Evolutionary conservation across 2,888 invertebrate species (phyloP), one percentile per base, ranked within the genome.

Genomic region (Ichneumoninae sp.): DNA sequence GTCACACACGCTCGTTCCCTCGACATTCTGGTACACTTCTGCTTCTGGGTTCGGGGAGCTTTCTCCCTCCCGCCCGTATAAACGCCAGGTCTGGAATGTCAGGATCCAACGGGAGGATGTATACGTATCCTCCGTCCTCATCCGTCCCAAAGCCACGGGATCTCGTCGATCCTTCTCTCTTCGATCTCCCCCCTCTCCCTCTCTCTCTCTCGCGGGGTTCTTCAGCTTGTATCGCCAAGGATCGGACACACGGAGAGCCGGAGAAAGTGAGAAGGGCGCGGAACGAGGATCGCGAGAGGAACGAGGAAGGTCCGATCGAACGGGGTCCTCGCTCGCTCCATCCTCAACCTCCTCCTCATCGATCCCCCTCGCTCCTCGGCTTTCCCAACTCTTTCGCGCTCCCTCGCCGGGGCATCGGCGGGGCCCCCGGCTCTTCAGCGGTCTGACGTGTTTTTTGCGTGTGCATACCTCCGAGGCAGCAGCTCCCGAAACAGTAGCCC

Each of bases 401-500:
- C 84, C 81, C 83, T 85, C 85, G 57, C 86, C 54, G 81, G 44
- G 83, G 82, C 79, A 83, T 74, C 73, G 65, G 47, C 65, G 79
- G 80, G 74, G 79, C 79, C 84, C 85, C 89, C 89, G 91, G 91
- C 90, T 91, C 92, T 91, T 91, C 92, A 91, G 93, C 92, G 91
- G 93, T 93, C 92, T 91, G 92, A 93, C 93, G 93, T 93, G 93
- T 93, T 93, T 93, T 93, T 93, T 93, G 93, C 91, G 90, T 89
- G 91, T 93, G 93, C 93, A 93, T 93, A 93, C 93, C 93, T 92
- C 91, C 90, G 89, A 87, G 88, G 84, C 86, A 86, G 91, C 90
- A 91, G 93, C 93, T 93, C 93, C 93, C 93, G 93, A 93, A 93
- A 93, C 93, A 93, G 93, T 93, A 93, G 93, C 93, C 90, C 89